Evolutionary conservation across 2,113 vertebrate genomes (phyloP), one percentile per base, ranked within the genome.

Genomic region (Cairina moschata): DNA sequence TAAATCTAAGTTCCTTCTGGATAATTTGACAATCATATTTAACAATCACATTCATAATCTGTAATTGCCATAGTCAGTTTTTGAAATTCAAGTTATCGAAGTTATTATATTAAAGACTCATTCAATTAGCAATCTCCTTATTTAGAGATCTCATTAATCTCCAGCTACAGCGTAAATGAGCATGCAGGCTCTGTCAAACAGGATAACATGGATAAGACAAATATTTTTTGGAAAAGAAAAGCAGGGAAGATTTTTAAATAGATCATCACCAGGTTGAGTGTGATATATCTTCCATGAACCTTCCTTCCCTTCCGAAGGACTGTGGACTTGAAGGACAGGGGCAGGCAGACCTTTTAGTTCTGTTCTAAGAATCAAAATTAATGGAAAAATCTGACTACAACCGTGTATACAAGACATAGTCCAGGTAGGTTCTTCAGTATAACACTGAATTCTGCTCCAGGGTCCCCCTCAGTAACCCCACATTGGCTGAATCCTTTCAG

Each of bases 41-140:
- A 31, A 55, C 22, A 40, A 52, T 31, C 60, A 18, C 3, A 46
- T 74, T 82, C 16, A 52, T 78, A 22, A 58, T 38, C 55, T 66
- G 18, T 21, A 85, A 22, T 22, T 75, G 58, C 29, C 56, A 42
- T 16, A 71, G 26, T 26, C 13, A 60, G 46, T 17, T 17, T 42
- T 83, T 77, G 38, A 93, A 84, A 93, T n/a, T 74, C 17, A 86
- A 59, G 50, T 78, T 52, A 77, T 50, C 20, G 42, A 85, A 88
- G 52, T 80, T 50, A 38, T 32, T 76, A 21, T 81, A 31, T 40
- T 66, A 42, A 65, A 80, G 31, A 31, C 28, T 76, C 28, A 50
- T 44, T 77, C 44, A 17, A 56, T n/a, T 79, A 74, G 90, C 22
- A 56, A 52, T 6, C 17, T 65, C 21, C 48, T 40, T 17, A 50